Percentiles rank a stretch among this genome's conserved stretches.
These are phyloP conservation scores for Echinops telfairi DNA, from an alignment of 2,113 vertebrate genomes.

Conservation along the genomic window DNA sequence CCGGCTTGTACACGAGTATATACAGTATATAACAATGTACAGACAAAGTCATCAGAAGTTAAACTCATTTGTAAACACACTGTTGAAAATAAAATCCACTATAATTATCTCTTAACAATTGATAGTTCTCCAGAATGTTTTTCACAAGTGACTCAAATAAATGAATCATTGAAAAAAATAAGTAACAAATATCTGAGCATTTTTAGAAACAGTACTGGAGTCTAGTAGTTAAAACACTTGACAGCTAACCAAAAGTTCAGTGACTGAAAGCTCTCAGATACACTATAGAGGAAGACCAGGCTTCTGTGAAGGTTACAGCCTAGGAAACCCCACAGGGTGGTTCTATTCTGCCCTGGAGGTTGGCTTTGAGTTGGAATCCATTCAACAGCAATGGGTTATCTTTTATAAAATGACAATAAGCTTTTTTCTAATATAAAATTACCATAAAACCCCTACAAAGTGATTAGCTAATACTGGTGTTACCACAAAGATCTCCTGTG, in stretches of 20 bases:
- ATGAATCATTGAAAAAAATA: not conserved
- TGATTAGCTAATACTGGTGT: not conserved
- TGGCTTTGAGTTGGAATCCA: not conserved
- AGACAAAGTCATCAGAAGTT: not conserved
- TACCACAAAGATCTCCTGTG: too few relatives aligned
- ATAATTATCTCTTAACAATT: not conserved
- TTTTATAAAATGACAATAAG: not conserved
- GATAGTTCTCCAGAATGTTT: not conserved
- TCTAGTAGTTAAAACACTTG: not conserved
- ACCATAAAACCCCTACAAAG: not conserved
- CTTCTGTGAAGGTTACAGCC: not conserved
- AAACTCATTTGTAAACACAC: not conserved
- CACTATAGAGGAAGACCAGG: not conserved
- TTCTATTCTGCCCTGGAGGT: not conserved
- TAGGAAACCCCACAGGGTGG: not conserved
- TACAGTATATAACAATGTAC: not conserved
- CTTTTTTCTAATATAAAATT: not conserved
- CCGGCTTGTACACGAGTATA: too few relatives aligned
- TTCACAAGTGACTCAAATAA: slow-evolving; percentile 16
- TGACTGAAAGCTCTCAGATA: not conserved
- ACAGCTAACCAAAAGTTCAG: not conserved
- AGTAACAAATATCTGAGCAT: not conserved
- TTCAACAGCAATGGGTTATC: not conserved
- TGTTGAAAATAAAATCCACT: not conserved
- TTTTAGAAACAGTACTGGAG: not conserved